phyloP scores from a whole-genome alignment of 2,888 invertebrate species.

The Pelosia muscerda region DNA sequence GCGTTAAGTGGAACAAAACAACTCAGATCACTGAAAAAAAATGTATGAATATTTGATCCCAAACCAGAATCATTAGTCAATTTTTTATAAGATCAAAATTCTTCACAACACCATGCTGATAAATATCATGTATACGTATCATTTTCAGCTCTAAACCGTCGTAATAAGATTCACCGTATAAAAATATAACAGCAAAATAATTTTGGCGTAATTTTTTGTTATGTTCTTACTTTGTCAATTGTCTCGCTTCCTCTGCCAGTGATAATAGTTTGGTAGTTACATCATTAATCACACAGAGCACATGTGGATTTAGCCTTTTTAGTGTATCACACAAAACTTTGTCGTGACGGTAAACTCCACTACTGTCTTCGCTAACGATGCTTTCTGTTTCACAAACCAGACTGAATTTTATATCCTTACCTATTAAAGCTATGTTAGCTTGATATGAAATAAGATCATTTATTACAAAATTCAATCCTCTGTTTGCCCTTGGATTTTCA shows the following conservation, averaged over 20 bases:
- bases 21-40: slow-evolving; percentile 69
- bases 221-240: slow-evolving; percentile 73
- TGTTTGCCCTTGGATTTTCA: slow-evolving; percentile 85
- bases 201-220: slow-evolving; percentile 63
- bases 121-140: neutral
- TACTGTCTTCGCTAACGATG: slow-evolving; percentile 70
- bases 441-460: slow-evolving; percentile 64
- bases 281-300: slow-evolving; percentile 82
- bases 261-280: slow-evolving; percentile 78
- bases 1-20: slow-evolving; percentile 85
- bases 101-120: slow-evolving; percentile 18
- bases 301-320: slow-evolving; percentile 78
- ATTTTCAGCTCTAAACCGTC: slow-evolving; percentile 54
- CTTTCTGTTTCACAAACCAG: slow-evolving; percentile 46
- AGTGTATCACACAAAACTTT: slow-evolving; percentile 76
- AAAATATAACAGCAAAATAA: slow-evolving; percentile 20
- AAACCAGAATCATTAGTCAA: slow-evolving; percentile 86
- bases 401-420: slow-evolving; percentile 46
- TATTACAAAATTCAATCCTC: slow-evolving; percentile 73
- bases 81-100: slow-evolving; percentile 67
- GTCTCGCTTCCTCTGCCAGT: slow-evolving; percentile 71
- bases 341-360: slow-evolving; percentile 78
- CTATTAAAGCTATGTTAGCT: slow-evolving; percentile 55
- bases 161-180: slow-evolving; percentile 32
- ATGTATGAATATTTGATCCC: slow-evolving; percentile 84